Percentiles rank a stretch among this genome's conserved stretches.
Evolutionary conservation across 2,797 vertebrate species (phyloP).

Genomic region (Tolypeutes matacus): DNA sequence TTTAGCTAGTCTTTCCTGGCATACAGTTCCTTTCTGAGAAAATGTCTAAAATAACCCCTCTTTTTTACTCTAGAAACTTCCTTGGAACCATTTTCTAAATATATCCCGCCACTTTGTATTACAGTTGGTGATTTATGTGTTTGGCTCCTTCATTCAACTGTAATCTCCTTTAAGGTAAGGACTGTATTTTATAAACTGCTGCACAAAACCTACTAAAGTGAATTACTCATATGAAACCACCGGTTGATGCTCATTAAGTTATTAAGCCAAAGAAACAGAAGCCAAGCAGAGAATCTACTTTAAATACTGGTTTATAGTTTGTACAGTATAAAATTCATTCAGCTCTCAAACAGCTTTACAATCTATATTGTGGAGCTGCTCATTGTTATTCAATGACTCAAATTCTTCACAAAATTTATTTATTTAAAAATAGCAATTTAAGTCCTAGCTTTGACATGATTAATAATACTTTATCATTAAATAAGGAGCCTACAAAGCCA

Average conservation of each 20-base stretch:
- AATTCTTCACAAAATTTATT: not conserved
- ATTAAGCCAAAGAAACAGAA: constrained; percentile 8
- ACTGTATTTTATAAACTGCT: not conserved
- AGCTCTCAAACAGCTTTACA: not conserved
- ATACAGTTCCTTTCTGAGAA: not conserved
- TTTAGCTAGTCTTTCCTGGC: not conserved
- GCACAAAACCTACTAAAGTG: not conserved
- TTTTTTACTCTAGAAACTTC: constrained; percentile 6
- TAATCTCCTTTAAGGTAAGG: not conserved
- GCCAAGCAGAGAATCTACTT: not conserved
- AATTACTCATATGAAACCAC: not conserved
- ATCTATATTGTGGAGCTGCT: not conserved
- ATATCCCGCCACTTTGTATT: not conserved
- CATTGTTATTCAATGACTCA: not conserved
- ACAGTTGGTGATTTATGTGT: not conserved
- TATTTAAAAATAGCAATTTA: constrained; percentile 38
- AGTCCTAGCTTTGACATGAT: constrained; percentile 22
- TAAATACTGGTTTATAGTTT: not conserved
- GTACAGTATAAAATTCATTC: not conserved
- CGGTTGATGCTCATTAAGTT: not conserved
- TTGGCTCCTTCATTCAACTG: not conserved
- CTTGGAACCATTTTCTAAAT: not conserved
- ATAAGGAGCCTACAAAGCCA: not conserved
- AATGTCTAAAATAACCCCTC: not conserved
- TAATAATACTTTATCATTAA: constrained; percentile 51